Evolutionary conservation across 2,797 vertebrate genomes (phyloP).

Genomic region (Tolypeutes matacus): DNA sequence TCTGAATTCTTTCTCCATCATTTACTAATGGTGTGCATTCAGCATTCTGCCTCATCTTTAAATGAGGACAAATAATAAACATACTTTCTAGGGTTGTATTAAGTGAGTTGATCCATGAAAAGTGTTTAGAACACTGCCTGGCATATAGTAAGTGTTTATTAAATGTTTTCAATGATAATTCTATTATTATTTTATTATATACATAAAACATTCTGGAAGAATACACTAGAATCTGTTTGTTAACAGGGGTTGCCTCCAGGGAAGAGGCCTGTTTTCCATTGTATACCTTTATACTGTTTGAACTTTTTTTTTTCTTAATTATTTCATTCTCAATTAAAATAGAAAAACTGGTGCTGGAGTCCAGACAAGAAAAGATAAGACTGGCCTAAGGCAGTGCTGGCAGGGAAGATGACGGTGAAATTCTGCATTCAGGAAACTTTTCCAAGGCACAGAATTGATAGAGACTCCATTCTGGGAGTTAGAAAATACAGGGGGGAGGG

Average conservation of each 20-base stretch:
- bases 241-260: not conserved
- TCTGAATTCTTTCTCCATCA: not conserved
- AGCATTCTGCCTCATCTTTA: slow-evolving; percentile 5
- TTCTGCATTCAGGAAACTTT: accelerated
- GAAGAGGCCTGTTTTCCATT: not conserved
- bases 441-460: not conserved
- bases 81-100: not conserved
- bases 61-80: not conserved
- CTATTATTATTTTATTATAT: not conserved
- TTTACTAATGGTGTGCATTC: not conserved
- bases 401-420: no score
- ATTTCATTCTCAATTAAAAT: not conserved
- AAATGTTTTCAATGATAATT: not conserved
- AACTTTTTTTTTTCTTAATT: not conserved
- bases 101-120: not conserved
- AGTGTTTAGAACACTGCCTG: not conserved
- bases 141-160: not conserved
- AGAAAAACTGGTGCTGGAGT: not conserved
- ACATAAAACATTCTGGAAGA: not conserved
- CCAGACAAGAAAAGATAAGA: not conserved
- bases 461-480: not conserved
- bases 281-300: not conserved
- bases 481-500: not conserved
- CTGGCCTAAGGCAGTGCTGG: not conserved
- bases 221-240: not conserved